Conservation (phyloP, 2,888 invertebrate genomes). For the Melikaiella ostensackeni region DNA sequence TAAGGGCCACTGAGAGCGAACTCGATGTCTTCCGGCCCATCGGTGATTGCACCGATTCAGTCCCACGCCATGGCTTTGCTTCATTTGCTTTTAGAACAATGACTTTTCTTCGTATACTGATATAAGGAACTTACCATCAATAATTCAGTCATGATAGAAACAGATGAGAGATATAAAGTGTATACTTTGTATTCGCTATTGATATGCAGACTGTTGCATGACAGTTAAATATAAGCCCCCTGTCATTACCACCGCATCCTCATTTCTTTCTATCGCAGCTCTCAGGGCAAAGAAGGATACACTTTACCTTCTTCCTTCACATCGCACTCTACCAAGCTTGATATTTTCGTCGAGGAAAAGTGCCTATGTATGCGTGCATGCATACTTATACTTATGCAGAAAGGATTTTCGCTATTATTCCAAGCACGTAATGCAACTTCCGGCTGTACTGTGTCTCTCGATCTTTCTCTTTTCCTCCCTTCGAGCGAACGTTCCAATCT, state of each 20-base stretch:
- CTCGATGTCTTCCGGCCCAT: no score
- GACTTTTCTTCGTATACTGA: neutral
- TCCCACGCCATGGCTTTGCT: no score
- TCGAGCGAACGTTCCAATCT: constrained; percentile 65
- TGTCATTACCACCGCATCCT: constrained; percentile 12
- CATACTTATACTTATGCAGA: constrained; percentile 38
- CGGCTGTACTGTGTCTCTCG: constrained; percentile 53
- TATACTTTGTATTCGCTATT: constrained; percentile 1
- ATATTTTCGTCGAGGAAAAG: constrained; percentile 19
- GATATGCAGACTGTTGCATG: constrained; percentile 2
- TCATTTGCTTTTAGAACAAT: neutral
- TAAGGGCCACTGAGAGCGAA: no score
- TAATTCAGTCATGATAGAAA: neutral
- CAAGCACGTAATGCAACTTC: constrained; percentile 54
- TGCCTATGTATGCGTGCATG: constrained; percentile 14
- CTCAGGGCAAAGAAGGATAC: constrained; percentile 12
- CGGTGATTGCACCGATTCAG: no score
- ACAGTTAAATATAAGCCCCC: constrained; percentile 18
- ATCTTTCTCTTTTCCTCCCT: constrained; percentile 50
- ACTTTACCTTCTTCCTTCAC: constrained; percentile 14
- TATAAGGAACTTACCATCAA: neutral
- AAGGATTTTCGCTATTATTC: constrained; percentile 54
- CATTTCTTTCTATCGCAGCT: constrained; percentile 2
- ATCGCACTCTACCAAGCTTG: constrained; percentile 13
- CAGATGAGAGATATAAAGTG: neutral